Evolutionary conservation across 64 coral and sea anemone species (phyloP), one percentile per base, ranked within the genome.

Genomic region (Pocillopora verrucosa): DNA sequence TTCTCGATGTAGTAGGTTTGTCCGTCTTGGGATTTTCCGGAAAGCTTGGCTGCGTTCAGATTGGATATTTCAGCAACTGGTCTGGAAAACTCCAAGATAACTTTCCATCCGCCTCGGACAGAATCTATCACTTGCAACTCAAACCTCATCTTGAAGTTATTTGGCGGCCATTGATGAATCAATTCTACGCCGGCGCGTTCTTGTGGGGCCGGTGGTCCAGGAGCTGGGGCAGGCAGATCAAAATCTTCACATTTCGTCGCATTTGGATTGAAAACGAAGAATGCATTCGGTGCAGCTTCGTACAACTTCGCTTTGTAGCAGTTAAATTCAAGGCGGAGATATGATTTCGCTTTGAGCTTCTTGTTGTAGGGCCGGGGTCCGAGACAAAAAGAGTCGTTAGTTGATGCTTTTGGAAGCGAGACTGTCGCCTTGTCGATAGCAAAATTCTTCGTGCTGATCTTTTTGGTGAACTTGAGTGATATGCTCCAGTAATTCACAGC

Each of bases 141-240:
- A 30, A 82, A 82, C 59, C 24, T 65, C 79, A 82, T 82, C 34
- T 82, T 82, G 9, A 82, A 82, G 60, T 82, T 82, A 38, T 37
- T 64, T 16, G 25, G 59, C 22, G 79, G 26, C 79, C 79, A 82
- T 60, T 82, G 79, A 1, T 64, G 25, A 36, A 82, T 82, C 22
- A 82, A 13, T 34, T 36, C 26, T 63, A 59, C 79, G 60, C 17
- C 26, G 1, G 79, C 59, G 79, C 60, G 34, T 11, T 82, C 79
- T 30, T 20, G 67, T 26, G 67, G 67, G 20, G 25, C 34, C 22
- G 24, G 0, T 36, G 34, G 24, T 11, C 59, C 59, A 9, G 60
- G 34, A 1, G 5, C 60, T 3, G 60, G 30, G 7, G 13, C 37
- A 34, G 79, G 60, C 13, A 36, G 60, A 11, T 82, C 59, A 1